phyloP scores from a whole-genome alignment of 2,113 vertebrate species.

The Hyla sarda region DNA sequence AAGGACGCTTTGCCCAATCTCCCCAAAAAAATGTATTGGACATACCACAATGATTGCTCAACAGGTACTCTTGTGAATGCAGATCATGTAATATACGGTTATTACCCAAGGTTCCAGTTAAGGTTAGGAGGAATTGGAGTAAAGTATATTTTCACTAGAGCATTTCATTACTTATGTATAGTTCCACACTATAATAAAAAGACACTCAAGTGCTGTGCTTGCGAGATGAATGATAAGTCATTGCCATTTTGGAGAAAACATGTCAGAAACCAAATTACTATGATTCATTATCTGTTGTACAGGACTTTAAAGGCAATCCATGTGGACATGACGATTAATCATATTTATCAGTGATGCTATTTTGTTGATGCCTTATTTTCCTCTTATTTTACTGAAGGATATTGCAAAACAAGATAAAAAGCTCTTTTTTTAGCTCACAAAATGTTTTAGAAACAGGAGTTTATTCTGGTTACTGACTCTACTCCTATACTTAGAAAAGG shows the following conservation, averaged over 20 bases:
- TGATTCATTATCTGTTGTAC: slow-evolving; percentile 17
- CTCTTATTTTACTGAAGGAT: slow-evolving; percentile 38
- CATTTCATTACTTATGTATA: slow-evolving; percentile 35
- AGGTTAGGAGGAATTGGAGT: background rate
- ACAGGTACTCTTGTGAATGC: slow-evolving; percentile 50
- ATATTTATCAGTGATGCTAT: slow-evolving; percentile 52
- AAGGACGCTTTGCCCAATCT: slow-evolving; percentile 45
- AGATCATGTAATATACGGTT: slow-evolving; percentile 56
- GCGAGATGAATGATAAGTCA: slow-evolving; percentile 42
- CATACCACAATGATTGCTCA: slow-evolving; percentile 53
- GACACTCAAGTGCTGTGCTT: slow-evolving; percentile 30
- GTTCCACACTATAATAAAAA: background rate
- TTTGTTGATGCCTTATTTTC: slow-evolving; percentile 35
- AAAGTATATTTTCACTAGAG: slow-evolving; percentile 18
- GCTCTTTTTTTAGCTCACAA: background rate
- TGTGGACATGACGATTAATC: slow-evolving; percentile 39
- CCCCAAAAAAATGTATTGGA: slow-evolving; percentile 41
- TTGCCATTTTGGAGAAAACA: slow-evolving; percentile 40
- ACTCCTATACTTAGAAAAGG: background rate
- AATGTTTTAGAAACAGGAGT: background rate
- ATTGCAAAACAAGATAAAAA: slow-evolving; percentile 31
- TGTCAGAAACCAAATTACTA: slow-evolving; percentile 2
- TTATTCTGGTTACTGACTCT: background rate
- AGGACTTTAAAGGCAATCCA: slow-evolving; percentile 40
- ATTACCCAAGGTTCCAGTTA: slow-evolving; percentile 15